These are phyloP conservation scores for Syrphus vitripennis DNA, from an alignment of 2,888 invertebrate species.

Conservation along the genomic window DNA sequence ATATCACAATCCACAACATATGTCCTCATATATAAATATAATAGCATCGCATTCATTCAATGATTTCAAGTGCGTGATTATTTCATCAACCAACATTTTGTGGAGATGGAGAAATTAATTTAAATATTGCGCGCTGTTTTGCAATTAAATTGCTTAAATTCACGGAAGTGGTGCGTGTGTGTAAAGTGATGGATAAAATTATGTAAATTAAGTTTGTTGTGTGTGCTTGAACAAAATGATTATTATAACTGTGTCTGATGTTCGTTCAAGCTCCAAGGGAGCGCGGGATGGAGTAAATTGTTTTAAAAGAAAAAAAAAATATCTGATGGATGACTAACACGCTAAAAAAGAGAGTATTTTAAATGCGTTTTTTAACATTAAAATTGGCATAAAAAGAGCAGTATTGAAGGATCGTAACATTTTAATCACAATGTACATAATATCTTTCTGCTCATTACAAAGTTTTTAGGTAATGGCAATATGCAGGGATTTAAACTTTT, in stretches of 20 bases:
- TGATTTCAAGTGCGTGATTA: conserved; percentile 35
- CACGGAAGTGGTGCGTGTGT: conserved; percentile 6
- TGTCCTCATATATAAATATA: neutral
- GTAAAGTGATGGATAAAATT: neutral
- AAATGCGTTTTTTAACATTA: neutral
- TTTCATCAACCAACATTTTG: conserved; percentile 19
- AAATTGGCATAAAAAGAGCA: neutral
- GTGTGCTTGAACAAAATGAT: neutral
- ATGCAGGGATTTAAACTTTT: too few species aligned
- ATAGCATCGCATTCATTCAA: conserved; percentile 20
- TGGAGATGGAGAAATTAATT: conserved; percentile 30
- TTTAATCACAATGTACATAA: too few species aligned
- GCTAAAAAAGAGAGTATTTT: neutral
- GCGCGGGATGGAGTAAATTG: neutral
- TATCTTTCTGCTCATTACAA: too few species aligned
- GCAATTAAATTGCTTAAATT: conserved; percentile 29
- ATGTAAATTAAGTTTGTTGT: conserved; percentile 11
- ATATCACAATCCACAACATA: too few species aligned
- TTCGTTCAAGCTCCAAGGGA: neutral
- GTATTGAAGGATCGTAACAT: neutral
- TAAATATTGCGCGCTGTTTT: neutral
- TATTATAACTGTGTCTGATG: neutral
- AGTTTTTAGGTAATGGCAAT: too few species aligned
- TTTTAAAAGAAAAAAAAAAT: neutral
- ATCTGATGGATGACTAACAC: neutral